Conservation (phyloP, 2,797 vertebrate genomes). For the Pipistrellus nathusii region DNA sequence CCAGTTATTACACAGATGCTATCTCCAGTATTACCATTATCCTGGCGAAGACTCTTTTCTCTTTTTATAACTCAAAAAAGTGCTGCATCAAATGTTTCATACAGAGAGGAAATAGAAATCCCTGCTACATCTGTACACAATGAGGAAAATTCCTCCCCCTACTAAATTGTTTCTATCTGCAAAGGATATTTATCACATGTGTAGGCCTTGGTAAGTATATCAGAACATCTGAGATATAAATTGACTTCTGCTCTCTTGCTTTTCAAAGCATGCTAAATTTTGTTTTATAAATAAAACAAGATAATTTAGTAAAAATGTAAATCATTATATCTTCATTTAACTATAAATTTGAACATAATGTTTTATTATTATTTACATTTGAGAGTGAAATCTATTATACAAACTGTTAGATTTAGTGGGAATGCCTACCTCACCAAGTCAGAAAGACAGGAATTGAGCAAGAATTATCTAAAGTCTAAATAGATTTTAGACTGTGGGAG, state of each 20-base stretch:
- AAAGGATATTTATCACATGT: background rate
- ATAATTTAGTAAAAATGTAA: background rate
- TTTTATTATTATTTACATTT: background rate
- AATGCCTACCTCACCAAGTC: background rate
- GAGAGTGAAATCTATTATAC: background rate
- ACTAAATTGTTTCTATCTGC: background rate
- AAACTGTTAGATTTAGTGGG: background rate
- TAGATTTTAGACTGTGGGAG: background rate
- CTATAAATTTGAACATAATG: background rate
- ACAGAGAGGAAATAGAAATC: background rate
- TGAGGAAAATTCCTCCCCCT: background rate
- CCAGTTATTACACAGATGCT: background rate
- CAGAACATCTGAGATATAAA: background rate
- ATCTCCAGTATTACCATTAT: background rate
- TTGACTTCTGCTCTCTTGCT: background rate
- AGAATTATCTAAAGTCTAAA: no score
- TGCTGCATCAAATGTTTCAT: background rate
- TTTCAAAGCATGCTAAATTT: background rate
- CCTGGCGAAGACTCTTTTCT: background rate
- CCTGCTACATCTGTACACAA: background rate
- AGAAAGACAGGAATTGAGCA: background rate
- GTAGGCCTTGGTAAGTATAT: background rate
- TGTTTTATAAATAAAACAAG: background rate
- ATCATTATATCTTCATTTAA: background rate
- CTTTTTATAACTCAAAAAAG: conserved; percentile 21